Evolutionary conservation across 1,140 invertebrate genomes (phyloP), one percentile per base, ranked within the genome.

Genomic region (Drosophila carrolli): DNA sequence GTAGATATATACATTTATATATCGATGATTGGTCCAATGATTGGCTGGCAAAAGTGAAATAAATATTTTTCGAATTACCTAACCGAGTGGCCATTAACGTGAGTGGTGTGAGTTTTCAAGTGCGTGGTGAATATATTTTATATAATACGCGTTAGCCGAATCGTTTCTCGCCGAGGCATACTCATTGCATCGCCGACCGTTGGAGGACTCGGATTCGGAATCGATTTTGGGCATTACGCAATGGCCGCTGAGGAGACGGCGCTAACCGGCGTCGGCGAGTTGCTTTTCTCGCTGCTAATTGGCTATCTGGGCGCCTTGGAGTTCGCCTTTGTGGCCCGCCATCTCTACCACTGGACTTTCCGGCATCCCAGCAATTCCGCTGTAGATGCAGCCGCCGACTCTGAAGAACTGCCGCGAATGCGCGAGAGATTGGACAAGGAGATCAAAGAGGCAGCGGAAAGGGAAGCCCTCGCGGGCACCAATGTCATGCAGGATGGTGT

Each of bases 261-360:
- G 73, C 63, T 91, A 11, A 67, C 89, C 68, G 91, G 78, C 58
- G 51, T 92, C 43, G 89, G 91, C 29, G 91, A 92, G 77, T 55
- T 96, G 16, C 88, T 96, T 62, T 92, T 96, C 48, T 96, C 96
- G 10, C 93, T 96, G 78, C 90, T 96, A 27, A 93, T 96, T 66
- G 94, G 95, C n/a, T 96, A 95, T 81, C 94, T 95, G 19, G 95
- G 96, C 55, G 94, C 95, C 4, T 61, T 95, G 61, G 96, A 97
- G 91, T 93, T 96, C 13, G 85, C 95, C 11, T 92, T 82, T 53
- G 88, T 92, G 11, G 74, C 85, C 3, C 83, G 80, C 8, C 91
- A 92, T 55, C 59, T 92, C 0, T 91, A 86, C 43, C 91, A 92
- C 51, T 91, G 80, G 78, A 73, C 71, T 6, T 89, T 56, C 37